These are phyloP conservation scores for Numenius arquata DNA, from an alignment of 2,113 vertebrate species.

Conservation along the genomic window DNA sequence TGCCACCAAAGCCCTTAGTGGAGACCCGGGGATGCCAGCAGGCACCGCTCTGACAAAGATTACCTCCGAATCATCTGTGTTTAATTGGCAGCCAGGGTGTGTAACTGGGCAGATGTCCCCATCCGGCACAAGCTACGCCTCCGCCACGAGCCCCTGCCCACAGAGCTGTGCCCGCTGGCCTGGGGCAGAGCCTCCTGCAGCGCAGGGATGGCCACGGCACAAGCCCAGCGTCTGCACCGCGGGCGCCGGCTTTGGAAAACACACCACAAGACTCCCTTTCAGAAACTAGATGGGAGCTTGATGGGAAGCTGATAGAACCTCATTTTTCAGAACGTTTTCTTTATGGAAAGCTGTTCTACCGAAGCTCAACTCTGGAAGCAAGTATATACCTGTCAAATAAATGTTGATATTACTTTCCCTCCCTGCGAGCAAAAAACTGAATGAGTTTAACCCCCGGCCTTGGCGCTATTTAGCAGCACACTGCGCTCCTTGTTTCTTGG, in stretches of 20 bases:
- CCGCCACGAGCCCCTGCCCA: rapidly evolving
- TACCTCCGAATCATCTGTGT: neutral
- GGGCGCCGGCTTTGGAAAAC: neutral
- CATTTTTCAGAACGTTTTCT: neutral
- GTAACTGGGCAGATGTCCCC: neutral
- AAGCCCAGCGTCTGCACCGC: rapidly evolving
- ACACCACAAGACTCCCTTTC: neutral
- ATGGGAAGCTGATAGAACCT: neutral
- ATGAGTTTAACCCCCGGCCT: slow-evolving; percentile 55
- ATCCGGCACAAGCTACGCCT: neutral
- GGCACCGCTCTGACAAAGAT: neutral
- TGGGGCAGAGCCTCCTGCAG: neutral
- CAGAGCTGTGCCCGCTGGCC: neutral
- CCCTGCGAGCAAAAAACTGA: neutral
- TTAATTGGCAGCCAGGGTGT: neutral
- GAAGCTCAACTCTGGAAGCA: neutral
- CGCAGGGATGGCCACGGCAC: neutral
- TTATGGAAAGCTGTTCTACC: neutral
- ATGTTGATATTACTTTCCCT: slow-evolving; percentile 12
- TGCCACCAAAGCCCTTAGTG: neutral
- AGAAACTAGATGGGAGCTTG: neutral
- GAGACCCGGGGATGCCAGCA: neutral
- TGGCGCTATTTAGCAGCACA: slow-evolving; percentile 21
- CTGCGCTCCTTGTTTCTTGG: slow-evolving; percentile 70
- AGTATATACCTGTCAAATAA: slow-evolving; percentile 17